Conservation (phyloP, 2,797 vertebrate species). For the Pipistrellus pipistrellus region DNA sequence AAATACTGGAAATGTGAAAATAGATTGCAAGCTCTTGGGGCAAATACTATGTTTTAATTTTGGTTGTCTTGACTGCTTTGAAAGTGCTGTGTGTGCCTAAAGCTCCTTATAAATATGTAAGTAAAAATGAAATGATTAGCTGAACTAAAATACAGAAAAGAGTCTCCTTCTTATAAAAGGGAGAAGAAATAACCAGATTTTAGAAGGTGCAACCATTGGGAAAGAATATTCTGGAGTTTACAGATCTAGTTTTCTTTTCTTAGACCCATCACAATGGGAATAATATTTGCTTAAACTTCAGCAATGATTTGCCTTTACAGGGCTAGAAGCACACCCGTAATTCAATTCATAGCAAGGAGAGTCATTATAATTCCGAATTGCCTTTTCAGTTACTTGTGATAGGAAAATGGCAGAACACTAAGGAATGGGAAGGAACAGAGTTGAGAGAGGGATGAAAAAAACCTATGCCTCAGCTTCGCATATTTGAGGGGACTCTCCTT, state of each 20-base stretch:
- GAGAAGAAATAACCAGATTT: slow-evolving; percentile 59
- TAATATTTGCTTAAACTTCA: slow-evolving; percentile 66
- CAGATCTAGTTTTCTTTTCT: slow-evolving; percentile 69
- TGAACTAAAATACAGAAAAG: slow-evolving; percentile 55
- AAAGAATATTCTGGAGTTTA: slow-evolving; percentile 57
- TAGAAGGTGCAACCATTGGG: slow-evolving; percentile 28
- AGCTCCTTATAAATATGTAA: slow-evolving; percentile 76
- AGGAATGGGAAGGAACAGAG: slow-evolving; percentile 14
- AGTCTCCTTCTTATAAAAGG: slow-evolving; percentile 21
- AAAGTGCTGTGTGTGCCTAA: slow-evolving; percentile 55
- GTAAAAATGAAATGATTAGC: slow-evolving; percentile 78
- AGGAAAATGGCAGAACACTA: background rate
- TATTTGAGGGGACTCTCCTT: slow-evolving; percentile 15
- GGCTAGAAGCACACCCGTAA: slow-evolving; percentile 2
- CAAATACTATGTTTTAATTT: slow-evolving; percentile 75
- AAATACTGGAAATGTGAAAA: slow-evolving; percentile 74
- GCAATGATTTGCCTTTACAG: slow-evolving; percentile 24
- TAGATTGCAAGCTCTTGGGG: slow-evolving; percentile 72
- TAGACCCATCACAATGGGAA: slow-evolving; percentile 54
- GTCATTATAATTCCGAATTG: slow-evolving; percentile 57
- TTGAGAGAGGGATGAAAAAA: slow-evolving; percentile 46
- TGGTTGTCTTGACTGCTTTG: slow-evolving; percentile 59
- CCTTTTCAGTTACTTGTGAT: background rate
- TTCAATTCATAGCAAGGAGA: slow-evolving; percentile 32
- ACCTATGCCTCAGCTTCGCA: background rate